Conservation (phyloP, 2,113 vertebrate genomes). For the Oxygymnocypris stewartii region DNA sequence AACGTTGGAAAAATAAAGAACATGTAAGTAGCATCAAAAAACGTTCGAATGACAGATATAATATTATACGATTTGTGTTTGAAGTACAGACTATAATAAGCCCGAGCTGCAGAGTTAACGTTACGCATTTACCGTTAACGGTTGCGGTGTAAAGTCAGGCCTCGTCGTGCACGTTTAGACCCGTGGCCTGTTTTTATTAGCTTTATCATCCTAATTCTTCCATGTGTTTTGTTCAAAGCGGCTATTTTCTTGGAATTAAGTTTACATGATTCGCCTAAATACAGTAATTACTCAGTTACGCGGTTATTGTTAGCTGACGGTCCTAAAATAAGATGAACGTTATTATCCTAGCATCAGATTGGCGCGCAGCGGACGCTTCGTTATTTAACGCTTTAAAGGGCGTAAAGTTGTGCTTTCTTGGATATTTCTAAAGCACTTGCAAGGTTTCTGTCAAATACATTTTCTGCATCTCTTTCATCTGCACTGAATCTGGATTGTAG, state of each 20-base stretch:
- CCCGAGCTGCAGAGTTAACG: not conserved
- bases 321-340: no score
- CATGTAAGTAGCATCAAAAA: constrained; percentile 4
- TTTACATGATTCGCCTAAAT: not conserved
- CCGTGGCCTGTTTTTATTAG: not conserved
- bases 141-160: not conserved
- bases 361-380: not conserved
- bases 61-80: not conserved
- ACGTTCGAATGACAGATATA: not conserved
- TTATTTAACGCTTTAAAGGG: not conserved
- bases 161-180: not conserved
- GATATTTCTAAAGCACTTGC: not conserved
- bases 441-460: not conserved
- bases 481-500: not conserved
- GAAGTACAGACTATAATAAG: not conserved
- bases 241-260: not conserved
- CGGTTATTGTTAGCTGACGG: not conserved
- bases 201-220: not conserved
- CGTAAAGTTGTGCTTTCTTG: not conserved
- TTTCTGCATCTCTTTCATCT: not conserved
- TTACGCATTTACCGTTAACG: not conserved
- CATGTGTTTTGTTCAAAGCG: not conserved
- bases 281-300: not conserved
- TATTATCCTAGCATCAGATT: no score
- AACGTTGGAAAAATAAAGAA: not conserved